Percentiles rank a stretch among this genome's conserved stretches.
Evolutionary conservation across 2,797 vertebrate genomes (phyloP).

Genomic region (Neomorphus geoffroyi): DNA sequence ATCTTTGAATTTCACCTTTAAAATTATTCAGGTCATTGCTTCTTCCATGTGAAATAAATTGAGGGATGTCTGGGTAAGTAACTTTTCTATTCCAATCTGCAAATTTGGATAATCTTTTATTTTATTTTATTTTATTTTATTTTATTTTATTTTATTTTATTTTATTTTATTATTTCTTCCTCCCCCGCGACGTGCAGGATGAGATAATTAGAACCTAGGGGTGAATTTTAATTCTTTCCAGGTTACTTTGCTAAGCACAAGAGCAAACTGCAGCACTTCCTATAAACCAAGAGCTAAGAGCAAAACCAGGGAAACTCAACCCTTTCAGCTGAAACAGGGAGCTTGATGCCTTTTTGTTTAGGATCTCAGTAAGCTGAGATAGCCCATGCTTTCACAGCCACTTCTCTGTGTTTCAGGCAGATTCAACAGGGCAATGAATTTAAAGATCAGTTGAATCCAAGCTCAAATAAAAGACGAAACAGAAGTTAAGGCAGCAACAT

Average conservation of each 20-base stretch:
- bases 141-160: no score
- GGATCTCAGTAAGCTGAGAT: background rate
- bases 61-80: background rate
- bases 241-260: background rate
- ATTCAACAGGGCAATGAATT: background rate
- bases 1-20: background rate
- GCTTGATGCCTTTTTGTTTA: background rate
- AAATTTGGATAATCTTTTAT: background rate
- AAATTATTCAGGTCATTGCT: background rate
- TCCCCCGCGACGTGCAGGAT: background rate
- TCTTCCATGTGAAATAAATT: background rate
- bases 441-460: background rate
- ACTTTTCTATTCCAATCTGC: background rate
- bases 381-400: background rate
- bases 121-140: background rate
- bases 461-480: background rate
- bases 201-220: background rate
- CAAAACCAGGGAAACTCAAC: background rate
- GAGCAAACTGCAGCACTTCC: background rate
- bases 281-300: conserved; percentile 6
- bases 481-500: background rate
- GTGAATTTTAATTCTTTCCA: conserved; percentile 30
- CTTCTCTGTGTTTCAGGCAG: background rate
- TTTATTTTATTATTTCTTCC: no score
- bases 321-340: background rate